Base-by-base conservation (phyloP, 92 coral and sea anemone genomes). In the Epizoanthus ramosus region DNA sequence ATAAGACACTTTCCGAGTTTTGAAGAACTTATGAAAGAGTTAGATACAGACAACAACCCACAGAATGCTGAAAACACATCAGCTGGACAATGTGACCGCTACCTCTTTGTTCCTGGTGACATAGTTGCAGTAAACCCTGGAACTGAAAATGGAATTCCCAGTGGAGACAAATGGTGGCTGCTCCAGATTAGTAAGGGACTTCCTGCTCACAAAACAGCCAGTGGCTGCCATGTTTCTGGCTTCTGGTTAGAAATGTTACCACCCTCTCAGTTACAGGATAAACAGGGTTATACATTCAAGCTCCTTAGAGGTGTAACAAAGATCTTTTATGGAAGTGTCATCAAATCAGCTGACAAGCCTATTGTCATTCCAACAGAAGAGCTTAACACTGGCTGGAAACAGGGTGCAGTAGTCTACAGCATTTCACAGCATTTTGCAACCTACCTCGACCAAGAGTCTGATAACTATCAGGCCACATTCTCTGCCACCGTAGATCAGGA, bases 121-220 rank as follows among this genome's bases (percentile, higher is more conserved):
- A 87, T 87, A 64, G 90, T 82, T 15, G 90, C 79, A 9, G 87
- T 83, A 5, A 87, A 87, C 82, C 90, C 90, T 24, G 90, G 90
- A 21, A 82, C 72, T 3, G 87, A 81, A 65, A 53, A 87, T 74
- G 87, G 87, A 24, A 64, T 87, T 16, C 90, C 80, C 1, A 57
- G 72, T 56, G 37, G 81, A 0, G 87, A 84, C 50, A 86, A 86
- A 68, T 80, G 86, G 86, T 86, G 85, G 90, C 73, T 87, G 19
- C 80, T 85, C 1, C 83, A 87, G 56, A 74, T 87, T 0, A 87
- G 57, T 75, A 88, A 79, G 79, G 58, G 74, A 15, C 88, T 75
- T 21, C 74, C 68, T 10, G 53, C 74, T 18, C 24, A 75, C 61
- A 73, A 71, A 70, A 74, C 79, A 14, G 43, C 84, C 0, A 67